Percentiles rank a stretch among this genome's conserved stretches.
These are phyloP conservation scores for Mesorhabditis spiculigera DNA, from an alignment of 2,888 invertebrate genomes.

Conservation along the genomic window DNA sequence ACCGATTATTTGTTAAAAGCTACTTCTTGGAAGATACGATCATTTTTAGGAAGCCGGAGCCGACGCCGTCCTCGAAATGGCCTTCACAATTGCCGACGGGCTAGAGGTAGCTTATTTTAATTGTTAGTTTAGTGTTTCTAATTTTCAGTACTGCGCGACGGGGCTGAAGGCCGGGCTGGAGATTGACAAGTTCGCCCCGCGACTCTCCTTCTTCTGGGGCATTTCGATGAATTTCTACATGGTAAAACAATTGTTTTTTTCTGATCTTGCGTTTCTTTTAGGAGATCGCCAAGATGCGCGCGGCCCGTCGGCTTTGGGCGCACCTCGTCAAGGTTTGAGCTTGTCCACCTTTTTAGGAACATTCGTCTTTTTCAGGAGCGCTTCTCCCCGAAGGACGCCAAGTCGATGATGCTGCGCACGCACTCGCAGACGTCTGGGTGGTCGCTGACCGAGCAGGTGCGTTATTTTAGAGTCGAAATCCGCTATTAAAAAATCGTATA, in stretches of 20 bases:
- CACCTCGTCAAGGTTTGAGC: constrained; percentile 60
- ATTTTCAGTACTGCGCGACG: constrained; percentile 48
- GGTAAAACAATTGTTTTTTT: constrained; percentile 55
- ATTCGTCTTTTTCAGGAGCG: constrained; percentile 56
- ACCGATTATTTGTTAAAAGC: no score
- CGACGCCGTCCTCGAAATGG: constrained; percentile 67
- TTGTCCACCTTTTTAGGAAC: not conserved
- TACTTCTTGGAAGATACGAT: not conserved
- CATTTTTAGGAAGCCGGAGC: constrained; percentile 65
- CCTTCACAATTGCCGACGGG: constrained; percentile 68
- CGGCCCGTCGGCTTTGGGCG: constrained; percentile 67
- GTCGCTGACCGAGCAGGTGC: constrained; percentile 65
- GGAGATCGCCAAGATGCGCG: constrained; percentile 69
- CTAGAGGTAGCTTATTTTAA: constrained; percentile 63
- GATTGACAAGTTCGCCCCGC: constrained; percentile 67
- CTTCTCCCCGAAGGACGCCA: constrained; percentile 64
- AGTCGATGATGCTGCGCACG: constrained; percentile 65
- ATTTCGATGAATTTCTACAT: constrained; percentile 70
- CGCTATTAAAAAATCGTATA: no score
- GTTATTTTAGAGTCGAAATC: not conserved
- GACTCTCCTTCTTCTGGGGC: constrained; percentile 69
- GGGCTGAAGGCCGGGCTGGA: constrained; percentile 65
- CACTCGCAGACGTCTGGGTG: constrained; percentile 69
- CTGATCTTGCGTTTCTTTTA: constrained; percentile 32
- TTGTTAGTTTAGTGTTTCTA: constrained; percentile 27